Conservation (phyloP, 1,140 invertebrate species). For the Eulimnadia texana region DNA sequence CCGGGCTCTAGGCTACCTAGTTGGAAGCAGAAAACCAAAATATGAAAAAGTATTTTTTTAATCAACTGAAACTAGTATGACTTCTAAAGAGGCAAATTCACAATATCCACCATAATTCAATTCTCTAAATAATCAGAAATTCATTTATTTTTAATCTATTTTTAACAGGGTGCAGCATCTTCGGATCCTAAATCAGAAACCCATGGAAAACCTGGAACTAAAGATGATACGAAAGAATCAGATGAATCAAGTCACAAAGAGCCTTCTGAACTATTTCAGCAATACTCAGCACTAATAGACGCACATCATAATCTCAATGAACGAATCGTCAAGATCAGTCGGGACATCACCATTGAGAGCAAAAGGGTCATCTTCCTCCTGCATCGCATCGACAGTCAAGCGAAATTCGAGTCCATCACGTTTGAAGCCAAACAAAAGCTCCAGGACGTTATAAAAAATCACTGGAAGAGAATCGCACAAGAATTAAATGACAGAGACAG, state of each 20-base stretch:
- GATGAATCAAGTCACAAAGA: too few species aligned
- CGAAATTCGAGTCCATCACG: slow-evolving; percentile 21
- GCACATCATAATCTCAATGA: slow-evolving; percentile 70
- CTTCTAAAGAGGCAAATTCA: too few species aligned
- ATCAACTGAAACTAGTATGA: too few species aligned
- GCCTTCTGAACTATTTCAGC: slow-evolving; percentile 43
- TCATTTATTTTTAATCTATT: too few species aligned
- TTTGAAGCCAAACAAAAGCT: slow-evolving; percentile 49
- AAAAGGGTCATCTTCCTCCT: slow-evolving; percentile 78
- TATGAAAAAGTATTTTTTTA: too few species aligned
- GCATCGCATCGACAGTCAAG: slow-evolving; percentile 44
- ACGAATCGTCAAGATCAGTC: slow-evolving; percentile 60
- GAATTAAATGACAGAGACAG: slow-evolving; percentile 55
- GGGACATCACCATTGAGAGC: slow-evolving; percentile 84
- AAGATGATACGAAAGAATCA: too few species aligned
- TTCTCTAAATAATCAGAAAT: too few species aligned
- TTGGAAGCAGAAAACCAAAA: too few species aligned
- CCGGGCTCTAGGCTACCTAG: too few species aligned
- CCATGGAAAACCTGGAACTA: too few species aligned
- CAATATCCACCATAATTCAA: too few species aligned
- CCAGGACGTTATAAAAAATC: slow-evolving; percentile 38
- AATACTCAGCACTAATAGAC: slow-evolving; percentile 54
- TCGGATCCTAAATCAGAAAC: background rate
- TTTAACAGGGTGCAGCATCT: too few species aligned
- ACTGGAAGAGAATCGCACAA: slow-evolving; percentile 48